These are phyloP conservation scores for Rutilus rutilus DNA, from an alignment of 2,113 vertebrate genomes.

Conservation along the genomic window DNA sequence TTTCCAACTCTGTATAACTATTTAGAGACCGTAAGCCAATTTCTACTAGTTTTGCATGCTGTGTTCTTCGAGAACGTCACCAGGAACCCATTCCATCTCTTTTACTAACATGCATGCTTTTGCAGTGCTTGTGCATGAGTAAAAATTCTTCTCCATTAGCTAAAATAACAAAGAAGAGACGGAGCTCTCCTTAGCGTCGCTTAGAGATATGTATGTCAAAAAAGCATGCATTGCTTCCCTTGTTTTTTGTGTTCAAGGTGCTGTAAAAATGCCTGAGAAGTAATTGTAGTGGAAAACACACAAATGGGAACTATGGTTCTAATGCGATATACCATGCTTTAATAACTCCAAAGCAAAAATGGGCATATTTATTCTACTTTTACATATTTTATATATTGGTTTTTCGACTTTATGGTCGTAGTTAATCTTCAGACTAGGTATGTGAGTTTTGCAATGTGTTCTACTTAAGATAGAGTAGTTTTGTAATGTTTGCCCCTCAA, in stretches of 20 bases:
- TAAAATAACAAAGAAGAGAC: conserved; percentile 31
- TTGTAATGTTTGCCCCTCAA: conserved; percentile 47
- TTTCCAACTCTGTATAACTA: conserved; percentile 69
- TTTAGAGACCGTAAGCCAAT: conserved; percentile 59
- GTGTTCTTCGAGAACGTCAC: neutral
- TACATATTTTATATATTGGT: neutral
- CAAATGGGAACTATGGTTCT: neutral
- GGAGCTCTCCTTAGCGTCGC: neutral
- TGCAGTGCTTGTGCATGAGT: conserved; percentile 47
- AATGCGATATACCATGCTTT: neutral
- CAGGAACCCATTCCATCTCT: conserved; percentile 40
- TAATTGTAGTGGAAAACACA: neutral
- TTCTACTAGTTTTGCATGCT: neutral
- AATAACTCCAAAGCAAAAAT: conserved; percentile 31
- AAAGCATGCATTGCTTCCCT: neutral
- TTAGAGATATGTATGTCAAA: neutral
- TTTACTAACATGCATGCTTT: conserved; percentile 60
- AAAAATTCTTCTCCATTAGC: conserved; percentile 45
- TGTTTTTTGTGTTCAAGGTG: conserved; percentile 19
- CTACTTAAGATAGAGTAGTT: conserved; percentile 15
- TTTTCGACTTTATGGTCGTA: conserved; percentile 18
- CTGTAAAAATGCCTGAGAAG: neutral
- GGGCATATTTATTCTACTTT: conserved; percentile 37
- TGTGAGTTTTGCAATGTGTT: neutral
- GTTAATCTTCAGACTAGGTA: conserved; percentile 29